These are phyloP conservation scores for Aphidius gifuensis DNA, from an alignment of 1,140 invertebrate species.

Conservation along the genomic window DNA sequence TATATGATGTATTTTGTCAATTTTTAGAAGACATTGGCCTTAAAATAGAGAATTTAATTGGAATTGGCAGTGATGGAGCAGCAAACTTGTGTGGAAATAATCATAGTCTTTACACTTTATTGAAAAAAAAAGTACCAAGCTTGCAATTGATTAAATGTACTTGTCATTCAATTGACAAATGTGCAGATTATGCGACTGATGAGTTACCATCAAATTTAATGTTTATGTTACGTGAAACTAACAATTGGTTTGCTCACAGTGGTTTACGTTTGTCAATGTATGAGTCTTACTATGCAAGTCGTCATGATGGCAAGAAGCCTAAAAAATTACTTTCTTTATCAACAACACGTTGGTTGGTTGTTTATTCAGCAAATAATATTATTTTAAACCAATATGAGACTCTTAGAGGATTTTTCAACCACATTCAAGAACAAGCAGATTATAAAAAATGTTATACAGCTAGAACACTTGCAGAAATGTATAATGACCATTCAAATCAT, in stretches of 20 bases:
- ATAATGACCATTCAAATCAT: too few species aligned
- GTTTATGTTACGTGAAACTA: conserved; percentile 7
- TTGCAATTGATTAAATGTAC: conserved; percentile 33
- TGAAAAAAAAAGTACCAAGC: conserved; percentile 23
- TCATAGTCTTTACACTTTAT: conserved; percentile 31
- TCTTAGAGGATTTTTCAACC: conserved; percentile 39
- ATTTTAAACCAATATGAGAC: conserved; percentile 43
- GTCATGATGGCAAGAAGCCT: not conserved
- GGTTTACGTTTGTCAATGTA: not conserved
- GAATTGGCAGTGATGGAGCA: conserved; percentile 41
- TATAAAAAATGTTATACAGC: conserved; percentile 32
- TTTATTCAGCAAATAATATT: conserved; percentile 31
- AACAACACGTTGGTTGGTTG: too few species aligned
- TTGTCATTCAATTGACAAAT: conserved; percentile 33
- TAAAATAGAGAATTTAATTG: conserved; percentile 34
- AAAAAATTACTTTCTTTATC: too few species aligned
- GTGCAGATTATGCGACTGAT: conserved; percentile 34
- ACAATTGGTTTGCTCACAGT: conserved; percentile 8
- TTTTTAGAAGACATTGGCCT: conserved; percentile 23
- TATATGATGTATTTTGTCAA: conserved; percentile 13
- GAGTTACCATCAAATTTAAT: conserved; percentile 18
- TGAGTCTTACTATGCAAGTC: not conserved
- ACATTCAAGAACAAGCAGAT: not conserved
- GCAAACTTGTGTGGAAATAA: conserved; percentile 37
- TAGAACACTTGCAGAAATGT: conserved; percentile 23